Evolutionary conservation across 1,140 invertebrate genomes (phyloP).

Genomic region (Bombus ignitus): DNA sequence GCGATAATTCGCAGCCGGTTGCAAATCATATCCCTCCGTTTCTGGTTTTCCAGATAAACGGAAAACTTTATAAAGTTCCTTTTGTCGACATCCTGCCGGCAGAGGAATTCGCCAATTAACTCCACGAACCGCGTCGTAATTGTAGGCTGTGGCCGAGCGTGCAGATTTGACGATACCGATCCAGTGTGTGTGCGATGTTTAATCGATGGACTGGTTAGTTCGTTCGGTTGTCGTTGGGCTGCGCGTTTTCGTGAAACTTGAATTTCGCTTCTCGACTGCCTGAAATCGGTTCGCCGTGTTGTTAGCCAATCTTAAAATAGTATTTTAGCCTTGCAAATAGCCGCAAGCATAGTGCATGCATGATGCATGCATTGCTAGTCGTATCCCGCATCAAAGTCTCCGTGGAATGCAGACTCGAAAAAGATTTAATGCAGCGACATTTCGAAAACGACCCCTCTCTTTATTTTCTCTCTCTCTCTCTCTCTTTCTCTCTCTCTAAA

Average conservation of each 20-base stretch:
- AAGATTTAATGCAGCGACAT: background rate
- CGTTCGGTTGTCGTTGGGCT: constrained; percentile 10
- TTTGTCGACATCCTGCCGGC: constrained; percentile 47
- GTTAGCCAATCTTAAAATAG: constrained; percentile 7
- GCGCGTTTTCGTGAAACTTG: too few species aligned
- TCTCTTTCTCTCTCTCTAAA: background rate
- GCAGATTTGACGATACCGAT: constrained; percentile 23
- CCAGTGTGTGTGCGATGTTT: constrained; percentile 39
- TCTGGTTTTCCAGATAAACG: constrained; percentile 42
- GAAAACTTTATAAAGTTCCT: constrained; percentile 66
- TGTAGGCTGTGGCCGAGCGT: constrained; percentile 37
- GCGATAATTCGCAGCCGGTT: constrained; percentile 41
- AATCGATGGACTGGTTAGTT: constrained; percentile 50
- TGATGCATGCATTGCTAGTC: constrained; percentile 7
- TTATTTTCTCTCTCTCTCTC: too few species aligned
- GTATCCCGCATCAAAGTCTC: constrained; percentile 26
- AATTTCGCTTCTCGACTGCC: background rate
- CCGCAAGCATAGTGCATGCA: background rate
- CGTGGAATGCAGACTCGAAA: background rate
- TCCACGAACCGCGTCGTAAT: constrained; percentile 60
- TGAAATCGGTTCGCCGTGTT: background rate
- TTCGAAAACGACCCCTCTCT: background rate
- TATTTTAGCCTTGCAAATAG: constrained; percentile 32
- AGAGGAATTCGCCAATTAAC: constrained; percentile 64
- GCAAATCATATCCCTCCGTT: constrained; percentile 43